These are phyloP conservation scores for Suncus etruscus DNA, from an alignment of 2,113 vertebrate species.

Conservation along the genomic window DNA sequence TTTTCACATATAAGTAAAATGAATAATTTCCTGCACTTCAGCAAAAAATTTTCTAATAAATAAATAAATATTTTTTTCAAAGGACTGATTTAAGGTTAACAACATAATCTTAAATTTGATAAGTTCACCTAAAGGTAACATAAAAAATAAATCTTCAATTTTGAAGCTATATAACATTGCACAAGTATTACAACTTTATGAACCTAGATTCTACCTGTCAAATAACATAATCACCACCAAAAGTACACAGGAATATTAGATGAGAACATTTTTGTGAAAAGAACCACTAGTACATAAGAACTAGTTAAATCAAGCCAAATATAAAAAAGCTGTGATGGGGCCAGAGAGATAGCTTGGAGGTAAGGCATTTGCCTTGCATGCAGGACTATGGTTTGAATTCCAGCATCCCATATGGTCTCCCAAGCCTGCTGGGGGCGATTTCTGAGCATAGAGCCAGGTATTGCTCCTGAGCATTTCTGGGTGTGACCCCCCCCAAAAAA, in stretches of 20 bases:
- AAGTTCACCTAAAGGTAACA: conserved; percentile 33
- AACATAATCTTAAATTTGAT: conserved; percentile 47
- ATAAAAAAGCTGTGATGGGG: background rate
- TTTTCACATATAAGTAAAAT: conserved; percentile 55
- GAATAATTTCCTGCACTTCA: conserved; percentile 37
- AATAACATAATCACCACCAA: conserved; percentile 36
- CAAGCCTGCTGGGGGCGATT: too few species aligned
- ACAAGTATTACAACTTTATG: conserved; percentile 36
- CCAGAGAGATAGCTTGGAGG: background rate
- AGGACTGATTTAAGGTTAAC: conserved; percentile 31
- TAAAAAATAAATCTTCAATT: conserved; percentile 47
- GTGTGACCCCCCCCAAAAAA: too few species aligned
- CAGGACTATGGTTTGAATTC: too few species aligned
- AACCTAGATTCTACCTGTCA: conserved; percentile 40
- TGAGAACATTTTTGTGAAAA: conserved; percentile 62
- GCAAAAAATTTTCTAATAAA: conserved; percentile 31
- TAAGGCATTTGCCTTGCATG: too few species aligned
- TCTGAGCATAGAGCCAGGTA: too few species aligned
- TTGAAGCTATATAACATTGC: background rate
- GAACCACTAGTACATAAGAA: conserved; percentile 17
- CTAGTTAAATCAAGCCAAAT: conserved; percentile 21
- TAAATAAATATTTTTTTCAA: conserved; percentile 52
- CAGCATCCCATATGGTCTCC: too few species aligned
- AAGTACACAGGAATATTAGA: background rate
- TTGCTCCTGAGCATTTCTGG: too few species aligned